phyloP scores from a whole-genome alignment of 1,140 invertebrate genomes.

The Drosophila saltans region DNA sequence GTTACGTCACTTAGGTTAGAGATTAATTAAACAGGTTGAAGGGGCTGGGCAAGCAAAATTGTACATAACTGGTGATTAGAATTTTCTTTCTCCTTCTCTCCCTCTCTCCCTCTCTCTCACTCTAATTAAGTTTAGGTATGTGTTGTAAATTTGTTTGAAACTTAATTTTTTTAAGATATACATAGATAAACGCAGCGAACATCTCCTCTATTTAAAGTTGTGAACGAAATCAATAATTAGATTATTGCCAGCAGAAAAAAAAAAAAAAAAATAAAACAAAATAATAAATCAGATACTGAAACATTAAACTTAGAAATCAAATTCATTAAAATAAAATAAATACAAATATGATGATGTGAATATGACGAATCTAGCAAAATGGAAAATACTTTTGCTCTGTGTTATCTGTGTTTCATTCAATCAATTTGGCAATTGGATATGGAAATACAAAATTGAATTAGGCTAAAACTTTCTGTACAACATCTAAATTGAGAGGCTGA shows the following conservation, averaged over 20 bases:
- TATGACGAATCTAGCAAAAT: not conserved
- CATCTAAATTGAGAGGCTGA: not conserved
- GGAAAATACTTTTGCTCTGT: not conserved
- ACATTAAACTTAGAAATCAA: slow-evolving; percentile 38
- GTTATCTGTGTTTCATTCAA: not conserved
- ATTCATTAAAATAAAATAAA: slow-evolving; percentile 45
- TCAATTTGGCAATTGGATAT: slow-evolving; percentile 1
- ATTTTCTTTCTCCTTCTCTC: not conserved
- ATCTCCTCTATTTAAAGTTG: slow-evolving; percentile 61
- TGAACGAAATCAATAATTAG: slow-evolving; percentile 79
- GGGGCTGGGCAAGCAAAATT: slow-evolving; percentile 42
- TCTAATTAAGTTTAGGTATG: slow-evolving; percentile 69
- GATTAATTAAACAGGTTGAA: slow-evolving; percentile 67
- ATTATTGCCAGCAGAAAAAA: slow-evolving; percentile 60
- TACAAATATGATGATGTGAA: slow-evolving; percentile 7
- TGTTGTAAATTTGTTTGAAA: slow-evolving; percentile 45
- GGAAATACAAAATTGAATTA: slow-evolving; percentile 1
- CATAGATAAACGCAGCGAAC: slow-evolving; percentile 12
- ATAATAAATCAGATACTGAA: slow-evolving; percentile 45
- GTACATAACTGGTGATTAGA: slow-evolving; percentile 57
- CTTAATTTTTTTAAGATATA: slow-evolving; percentile 37
- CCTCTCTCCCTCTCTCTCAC: slow-evolving; percentile 17
- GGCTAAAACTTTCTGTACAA: not conserved
- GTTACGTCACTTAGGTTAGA: slow-evolving; percentile 79
- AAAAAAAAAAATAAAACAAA: slow-evolving; percentile 19